Conservation (phyloP, 2,113 vertebrate species). For the Cyprinodon brontotheroides region DNA sequence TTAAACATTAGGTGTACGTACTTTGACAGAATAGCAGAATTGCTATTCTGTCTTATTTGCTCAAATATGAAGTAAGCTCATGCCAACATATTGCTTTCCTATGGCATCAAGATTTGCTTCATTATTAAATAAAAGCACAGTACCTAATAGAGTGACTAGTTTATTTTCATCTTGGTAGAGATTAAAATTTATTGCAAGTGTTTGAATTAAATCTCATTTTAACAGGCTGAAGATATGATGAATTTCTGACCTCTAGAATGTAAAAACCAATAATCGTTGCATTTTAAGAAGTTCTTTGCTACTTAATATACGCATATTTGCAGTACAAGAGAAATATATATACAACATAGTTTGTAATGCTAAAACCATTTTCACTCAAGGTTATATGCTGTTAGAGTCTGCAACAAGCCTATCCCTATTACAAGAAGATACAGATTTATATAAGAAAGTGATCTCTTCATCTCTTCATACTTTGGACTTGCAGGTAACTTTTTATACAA, state of each 20-base stretch:
- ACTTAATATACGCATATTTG: neutral
- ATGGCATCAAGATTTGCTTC: too few relatives aligned
- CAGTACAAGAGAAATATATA: neutral
- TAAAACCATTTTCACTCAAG: neutral
- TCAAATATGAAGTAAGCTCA: too few relatives aligned
- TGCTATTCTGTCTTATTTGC: too few relatives aligned
- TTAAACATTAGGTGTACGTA: too few relatives aligned
- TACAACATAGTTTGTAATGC: neutral
- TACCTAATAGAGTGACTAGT: too few relatives aligned
- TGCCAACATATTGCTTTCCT: too few relatives aligned
- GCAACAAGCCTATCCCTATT: neutral
- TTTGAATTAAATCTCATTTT: too few relatives aligned
- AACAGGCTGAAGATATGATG: too few relatives aligned
- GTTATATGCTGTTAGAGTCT: neutral
- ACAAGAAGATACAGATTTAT: conserved; percentile 21
- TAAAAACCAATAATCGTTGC: neutral
- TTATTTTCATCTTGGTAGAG: too few relatives aligned
- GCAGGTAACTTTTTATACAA: conserved; percentile 26
- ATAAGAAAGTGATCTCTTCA: conserved; percentile 15
- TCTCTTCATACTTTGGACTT: conserved; percentile 20
- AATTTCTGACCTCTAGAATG: neutral
- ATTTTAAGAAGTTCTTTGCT: neutral
- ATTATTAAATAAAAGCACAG: too few relatives aligned
- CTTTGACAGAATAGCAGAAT: too few relatives aligned
- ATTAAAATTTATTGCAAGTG: too few relatives aligned